These are phyloP conservation scores for Pachliopta kotzebuea DNA, from an alignment of 2,888 invertebrate species.

Conservation along the genomic window DNA sequence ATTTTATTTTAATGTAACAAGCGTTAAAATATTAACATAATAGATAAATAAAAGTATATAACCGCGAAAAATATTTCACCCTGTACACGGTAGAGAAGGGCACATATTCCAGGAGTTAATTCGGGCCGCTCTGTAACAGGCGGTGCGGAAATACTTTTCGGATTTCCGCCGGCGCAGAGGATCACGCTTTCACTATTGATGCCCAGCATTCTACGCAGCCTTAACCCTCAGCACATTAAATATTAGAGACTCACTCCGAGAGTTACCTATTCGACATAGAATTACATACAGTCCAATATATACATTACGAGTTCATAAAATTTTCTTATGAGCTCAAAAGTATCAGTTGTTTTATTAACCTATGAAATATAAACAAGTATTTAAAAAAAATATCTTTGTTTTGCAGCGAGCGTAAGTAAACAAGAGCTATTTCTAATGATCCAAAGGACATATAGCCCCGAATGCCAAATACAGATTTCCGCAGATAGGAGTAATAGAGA, in stretches of 20 bases:
- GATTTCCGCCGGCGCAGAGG: constrained; percentile 55
- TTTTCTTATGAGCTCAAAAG: background rate
- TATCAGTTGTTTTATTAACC: too few relatives aligned
- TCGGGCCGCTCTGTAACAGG: constrained; percentile 41
- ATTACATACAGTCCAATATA: background rate
- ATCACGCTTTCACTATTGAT: constrained; percentile 33
- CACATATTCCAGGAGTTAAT: constrained; percentile 30
- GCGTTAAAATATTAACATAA: too few relatives aligned
- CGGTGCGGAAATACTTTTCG: constrained; percentile 61
- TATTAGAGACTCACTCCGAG: constrained; percentile 20
- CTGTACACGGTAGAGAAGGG: constrained; percentile 5
- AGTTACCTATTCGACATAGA: constrained; percentile 21
- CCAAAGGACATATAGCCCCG: too few relatives aligned
- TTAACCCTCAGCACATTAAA: constrained; percentile 28
- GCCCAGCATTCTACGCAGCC: constrained; percentile 20
- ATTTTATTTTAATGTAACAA: too few relatives aligned
- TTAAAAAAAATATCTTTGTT: too few relatives aligned
- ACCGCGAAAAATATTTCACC: too few relatives aligned
- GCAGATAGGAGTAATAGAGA: too few relatives aligned
- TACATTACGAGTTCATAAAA: background rate
- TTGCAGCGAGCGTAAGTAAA: too few relatives aligned
- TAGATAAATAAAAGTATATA: too few relatives aligned
- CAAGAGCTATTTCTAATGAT: too few relatives aligned
- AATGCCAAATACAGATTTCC: too few relatives aligned
- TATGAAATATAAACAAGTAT: too few relatives aligned